Conservation (phyloP, 2,113 vertebrate species). For the Callocephalon fimbriatum region DNA sequence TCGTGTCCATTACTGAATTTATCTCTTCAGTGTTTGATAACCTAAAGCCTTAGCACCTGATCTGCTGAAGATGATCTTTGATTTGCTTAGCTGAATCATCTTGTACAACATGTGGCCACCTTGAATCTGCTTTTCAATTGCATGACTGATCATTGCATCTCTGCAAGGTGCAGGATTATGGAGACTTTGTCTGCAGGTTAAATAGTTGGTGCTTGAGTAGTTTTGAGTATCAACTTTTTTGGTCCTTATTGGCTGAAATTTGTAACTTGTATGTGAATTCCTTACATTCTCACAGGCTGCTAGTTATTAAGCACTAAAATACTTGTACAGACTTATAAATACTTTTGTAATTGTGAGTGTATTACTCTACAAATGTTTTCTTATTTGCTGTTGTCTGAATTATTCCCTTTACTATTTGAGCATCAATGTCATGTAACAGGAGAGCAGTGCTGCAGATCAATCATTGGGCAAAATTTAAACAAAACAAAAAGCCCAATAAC, state of each 20-base stretch:
- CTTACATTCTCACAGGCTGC: not conserved
- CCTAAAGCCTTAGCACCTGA: not conserved
- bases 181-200: not conserved
- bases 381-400: not conserved
- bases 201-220: not conserved
- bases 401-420: not conserved
- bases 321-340: not conserved
- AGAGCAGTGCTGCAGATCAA: not conserved
- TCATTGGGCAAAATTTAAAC: not conserved
- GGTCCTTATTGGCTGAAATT: not conserved
- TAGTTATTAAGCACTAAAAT: not conserved
- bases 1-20: not conserved
- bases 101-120: accelerated
- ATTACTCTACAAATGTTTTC: not conserved
- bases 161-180: accelerated
- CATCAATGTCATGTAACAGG: not conserved
- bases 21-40: not conserved
- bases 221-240: not conserved
- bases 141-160: too few relatives aligned
- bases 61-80: not conserved
- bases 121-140: not conserved
- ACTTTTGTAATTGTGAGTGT: not conserved
- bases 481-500: not conserved
- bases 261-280: not conserved
- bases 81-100: not conserved